Evolutionary conservation across 2,888 invertebrate species (phyloP), one percentile per base, ranked within the genome.

Genomic region (Xestia ashworthii): DNA sequence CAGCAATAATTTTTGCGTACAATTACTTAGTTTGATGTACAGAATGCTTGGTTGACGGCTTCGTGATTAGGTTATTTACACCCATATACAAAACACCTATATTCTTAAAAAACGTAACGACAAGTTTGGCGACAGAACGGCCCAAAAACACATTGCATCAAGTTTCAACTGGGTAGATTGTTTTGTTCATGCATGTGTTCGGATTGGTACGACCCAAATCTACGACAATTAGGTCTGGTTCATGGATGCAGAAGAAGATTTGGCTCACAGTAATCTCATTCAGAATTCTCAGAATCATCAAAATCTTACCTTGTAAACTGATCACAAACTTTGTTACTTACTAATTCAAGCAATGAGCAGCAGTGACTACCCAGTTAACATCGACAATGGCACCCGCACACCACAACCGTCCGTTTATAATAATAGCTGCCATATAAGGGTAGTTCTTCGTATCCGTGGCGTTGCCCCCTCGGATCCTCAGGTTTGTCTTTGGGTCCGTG

Each of bases 331-430:
- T 55, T 8, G 3, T 14, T 53, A 92, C 96, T 94, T 89, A 96
- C 96, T 96, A 96, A 87, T 96, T 96, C 64, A 96, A 90, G 67
- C 96, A 96, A 87, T 96, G 96, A 0, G 96, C 96, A 0, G 96
- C 96, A 0, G 96, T 96, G 0, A 96, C 76, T 8, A 96, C 91
- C 96, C 96, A 96, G 86, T 96, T 95, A 1, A 90, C 90, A 66
- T 96, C 96, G 0, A 96, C 95, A 16, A 96, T 94, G 5, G 94
- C 81, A 0, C 96, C 96, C 0, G 95, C 96, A 77, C 96, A 96
- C 96, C 96, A 96, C 41, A 96, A 68, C 41, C 95, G 83, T 0
- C 95, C 95, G 65, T 96, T 95, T 12, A 96, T 95, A 12, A 96
- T 95, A 14, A 96, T 89, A 0, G 96, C 95, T 0, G 95, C 96